These are phyloP conservation scores for Myopa testacea DNA, from an alignment of 2,888 invertebrate genomes.

Conservation along the genomic window DNA sequence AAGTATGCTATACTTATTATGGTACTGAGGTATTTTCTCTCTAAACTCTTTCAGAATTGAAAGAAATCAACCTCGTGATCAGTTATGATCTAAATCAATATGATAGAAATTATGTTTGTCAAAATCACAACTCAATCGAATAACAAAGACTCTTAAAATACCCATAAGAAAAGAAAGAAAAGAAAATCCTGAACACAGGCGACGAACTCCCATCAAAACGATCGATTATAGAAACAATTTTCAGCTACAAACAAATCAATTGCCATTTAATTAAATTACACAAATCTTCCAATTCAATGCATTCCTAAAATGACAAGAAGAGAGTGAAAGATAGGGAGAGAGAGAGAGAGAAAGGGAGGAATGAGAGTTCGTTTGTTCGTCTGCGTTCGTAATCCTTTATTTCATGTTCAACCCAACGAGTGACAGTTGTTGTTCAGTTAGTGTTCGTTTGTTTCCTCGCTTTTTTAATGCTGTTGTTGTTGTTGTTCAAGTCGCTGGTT, in stretches of 20 bases:
- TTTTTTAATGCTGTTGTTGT: neutral
- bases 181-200: neutral
- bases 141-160: neutral
- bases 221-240: neutral
- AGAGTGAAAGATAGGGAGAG: too few species aligned
- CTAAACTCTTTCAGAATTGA: too few species aligned
- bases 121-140: neutral
- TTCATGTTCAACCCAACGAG: neutral
- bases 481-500: neutral
- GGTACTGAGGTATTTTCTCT: too few species aligned
- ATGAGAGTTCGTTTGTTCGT: too few species aligned
- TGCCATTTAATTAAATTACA: slow-evolving; percentile 10
- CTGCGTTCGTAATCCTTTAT: neutral
- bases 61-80: too few species aligned
- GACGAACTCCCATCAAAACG: neutral
- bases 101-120: too few species aligned
- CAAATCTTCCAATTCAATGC: slow-evolving; percentile 3
- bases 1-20: too few species aligned
- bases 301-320: neutral
- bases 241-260: neutral
- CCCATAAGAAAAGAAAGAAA: neutral
- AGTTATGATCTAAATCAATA: too few species aligned
- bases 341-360: too few species aligned
- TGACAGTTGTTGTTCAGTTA: neutral
- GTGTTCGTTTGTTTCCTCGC: neutral